Conservation (phyloP, 2,888 invertebrate genomes). For the Andrena praecox region DNA sequence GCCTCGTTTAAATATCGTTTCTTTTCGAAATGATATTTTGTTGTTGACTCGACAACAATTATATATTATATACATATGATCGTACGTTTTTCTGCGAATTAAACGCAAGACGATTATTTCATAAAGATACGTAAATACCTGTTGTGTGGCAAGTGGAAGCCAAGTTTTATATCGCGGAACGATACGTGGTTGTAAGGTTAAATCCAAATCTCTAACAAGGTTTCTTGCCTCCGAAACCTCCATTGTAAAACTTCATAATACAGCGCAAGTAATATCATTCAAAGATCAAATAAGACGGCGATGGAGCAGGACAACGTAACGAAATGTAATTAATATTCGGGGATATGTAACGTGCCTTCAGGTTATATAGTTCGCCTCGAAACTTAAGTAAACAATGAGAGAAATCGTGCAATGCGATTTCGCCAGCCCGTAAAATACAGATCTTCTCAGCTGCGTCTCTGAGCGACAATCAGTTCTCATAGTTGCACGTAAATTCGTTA, state of each 20-base stretch:
- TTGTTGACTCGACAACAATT: too few relatives aligned
- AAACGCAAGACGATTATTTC: background rate
- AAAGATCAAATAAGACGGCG: constrained; percentile 12
- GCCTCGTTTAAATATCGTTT: too few relatives aligned
- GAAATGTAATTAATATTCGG: constrained; percentile 8
- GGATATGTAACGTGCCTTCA: constrained; percentile 24
- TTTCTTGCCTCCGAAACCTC: constrained; percentile 78
- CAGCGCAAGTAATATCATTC: constrained; percentile 53
- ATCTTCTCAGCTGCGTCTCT: constrained; percentile 9
- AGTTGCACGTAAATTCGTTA: constrained; percentile 18
- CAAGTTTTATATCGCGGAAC: constrained; percentile 91
- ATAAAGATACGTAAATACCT: constrained; percentile 85
- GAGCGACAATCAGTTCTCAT: constrained; percentile 7
- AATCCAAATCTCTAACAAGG: constrained; percentile 82
- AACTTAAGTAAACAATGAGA: constrained; percentile 45
- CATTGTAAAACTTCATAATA: constrained; percentile 80
- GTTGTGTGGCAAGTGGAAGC: constrained; percentile 93
- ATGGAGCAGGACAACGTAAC: background rate
- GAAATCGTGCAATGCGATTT: background rate
- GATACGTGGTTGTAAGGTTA: constrained; percentile 82
- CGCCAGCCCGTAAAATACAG: background rate
- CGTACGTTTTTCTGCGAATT: background rate
- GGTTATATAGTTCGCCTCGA: constrained; percentile 48
- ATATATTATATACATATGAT: background rate
- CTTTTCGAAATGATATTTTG: too few relatives aligned